phyloP scores from a whole-genome alignment of 2,888 invertebrate genomes.

The Troilus luridus region DNA sequence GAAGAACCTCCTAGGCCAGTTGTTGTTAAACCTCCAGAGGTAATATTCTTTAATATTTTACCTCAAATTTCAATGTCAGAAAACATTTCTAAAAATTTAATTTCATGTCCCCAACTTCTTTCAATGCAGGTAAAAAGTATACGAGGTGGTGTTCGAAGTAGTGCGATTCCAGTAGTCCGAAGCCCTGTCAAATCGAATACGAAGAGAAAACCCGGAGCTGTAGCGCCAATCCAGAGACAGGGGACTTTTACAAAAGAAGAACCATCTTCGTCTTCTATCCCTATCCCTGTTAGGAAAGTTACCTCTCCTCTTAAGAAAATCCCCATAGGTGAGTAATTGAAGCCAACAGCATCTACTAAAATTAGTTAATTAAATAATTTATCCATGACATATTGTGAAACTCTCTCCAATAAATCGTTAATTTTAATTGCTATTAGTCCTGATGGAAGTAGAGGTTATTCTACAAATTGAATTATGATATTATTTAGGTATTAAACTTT shows the following conservation, averaged over 20 bases:
- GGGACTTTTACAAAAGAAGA: conserved; percentile 95
- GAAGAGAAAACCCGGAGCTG: conserved; percentile 60
- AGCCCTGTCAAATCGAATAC: conserved; percentile 61
- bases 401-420: no score
- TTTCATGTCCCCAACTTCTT: not conserved
- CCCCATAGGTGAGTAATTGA: conserved; percentile 60
- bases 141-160: conserved; percentile 60
- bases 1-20: conserved; percentile 63
- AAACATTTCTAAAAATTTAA: not conserved
- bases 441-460: no score
- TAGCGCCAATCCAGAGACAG: conserved; percentile 78
- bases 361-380: not conserved
- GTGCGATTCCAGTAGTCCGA: conserved; percentile 63
- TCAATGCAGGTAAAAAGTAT: conserved; percentile 61
- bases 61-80: not conserved
- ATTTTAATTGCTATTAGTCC: no score
- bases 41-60: conserved; percentile 20
- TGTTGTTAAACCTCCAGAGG: conserved; percentile 64
- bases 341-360: not conserved
- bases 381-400: not conserved
- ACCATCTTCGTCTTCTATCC: conserved; percentile 67
- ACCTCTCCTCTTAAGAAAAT: conserved; percentile 63
- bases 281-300: conserved; percentile 64
- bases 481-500: no score
- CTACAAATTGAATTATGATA: no score